phyloP scores from a whole-genome alignment of 2,888 invertebrate species.

The Strigamia transsilvanica region DNA sequence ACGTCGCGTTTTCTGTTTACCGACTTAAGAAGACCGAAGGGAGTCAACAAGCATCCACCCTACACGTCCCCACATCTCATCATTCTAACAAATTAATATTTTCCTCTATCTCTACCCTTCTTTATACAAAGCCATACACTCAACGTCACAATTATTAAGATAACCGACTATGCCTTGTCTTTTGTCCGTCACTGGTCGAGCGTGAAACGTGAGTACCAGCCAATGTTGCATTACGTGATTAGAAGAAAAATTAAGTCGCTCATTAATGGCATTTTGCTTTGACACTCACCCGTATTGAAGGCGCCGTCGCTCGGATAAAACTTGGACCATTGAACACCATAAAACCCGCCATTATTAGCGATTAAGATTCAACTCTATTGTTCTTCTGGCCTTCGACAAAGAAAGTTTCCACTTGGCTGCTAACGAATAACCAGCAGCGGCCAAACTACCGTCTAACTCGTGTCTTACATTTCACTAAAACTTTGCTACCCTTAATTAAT shows the following conservation, averaged over 20 bases:
- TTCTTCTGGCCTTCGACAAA: conserved; percentile 30
- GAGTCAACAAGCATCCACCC: conserved; percentile 7
- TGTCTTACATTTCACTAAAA: conserved; percentile 1
- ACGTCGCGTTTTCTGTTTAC: conserved; percentile 30
- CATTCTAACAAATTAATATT: conserved; percentile 26
- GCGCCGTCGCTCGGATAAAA: conserved; percentile 26
- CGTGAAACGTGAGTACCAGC: conserved; percentile 26
- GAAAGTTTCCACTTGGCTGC: conserved; percentile 15
- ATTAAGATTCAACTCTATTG: conserved; percentile 30
- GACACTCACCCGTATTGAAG: conserved; percentile 26
- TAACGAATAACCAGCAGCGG: conserved; percentile 13
- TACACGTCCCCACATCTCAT: not conserved
- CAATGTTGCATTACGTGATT: conserved; percentile 30
- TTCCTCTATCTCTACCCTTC: not conserved
- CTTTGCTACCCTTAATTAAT: not conserved
- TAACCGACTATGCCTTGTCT: not conserved
- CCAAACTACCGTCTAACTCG: conserved; percentile 5
- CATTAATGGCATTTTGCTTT: conserved; percentile 21
- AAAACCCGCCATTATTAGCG: conserved; percentile 10
- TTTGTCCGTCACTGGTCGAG: conserved; percentile 30
- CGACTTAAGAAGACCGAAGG: conserved; percentile 30
- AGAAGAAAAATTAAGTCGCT: conserved; percentile 30
- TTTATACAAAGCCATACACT: conserved; percentile 14
- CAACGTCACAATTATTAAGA: conserved; percentile 30
- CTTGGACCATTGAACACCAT: conserved; percentile 30